Base-by-base conservation (phyloP, 2,113 vertebrate species). In the Elachura formosa region DNA sequence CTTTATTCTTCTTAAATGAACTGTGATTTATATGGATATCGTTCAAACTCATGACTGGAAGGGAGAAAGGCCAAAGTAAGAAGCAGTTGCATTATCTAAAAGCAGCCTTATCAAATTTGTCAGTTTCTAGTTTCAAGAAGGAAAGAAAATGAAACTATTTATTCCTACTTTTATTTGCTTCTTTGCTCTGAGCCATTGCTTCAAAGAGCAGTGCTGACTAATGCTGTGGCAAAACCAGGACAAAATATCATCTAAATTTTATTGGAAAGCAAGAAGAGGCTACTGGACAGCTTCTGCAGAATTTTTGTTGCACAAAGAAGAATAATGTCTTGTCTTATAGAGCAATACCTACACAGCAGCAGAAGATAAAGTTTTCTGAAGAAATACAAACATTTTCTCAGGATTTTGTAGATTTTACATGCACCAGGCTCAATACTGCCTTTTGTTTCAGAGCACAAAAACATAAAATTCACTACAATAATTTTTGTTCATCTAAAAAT, bases 1-100 rank as follows among this genome's bases (percentile, higher is more conserved):
- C 80, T 88, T n/a, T 11, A 81, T 24, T 92, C 58, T 84, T 97
- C 96, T 94, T 31, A 94, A 96, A 96, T 87, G 74, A 96, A 90
- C 62, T 49, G 58, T 94, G 74, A 97, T 95, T 96, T 96, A 93
- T 78, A 91, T 25, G 36, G 56, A 95, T 59, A 87, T 91, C 96
- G 68, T 54, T 79, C 94, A 96, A 91, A 94, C 26, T 94, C 92
- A 92, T 96, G 90, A 95, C 59, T 93, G 25, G 31, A 94, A 94
- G 52, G 41, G 78, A 96, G n/a, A 10, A 41, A 92, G 64, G 13
- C 75, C 95, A 88, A 93, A 2, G 58, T 66, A 93, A 93, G 82
- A 96, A 63, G 54, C 61, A 95, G 93, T 11, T 94, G 79, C 6
- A 13, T 95, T 87, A 82, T 48, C 69, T 88, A 93, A 95, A 96